Conservation (phyloP, 2,888 invertebrate genomes). For the Coleophora flavipennella region DNA sequence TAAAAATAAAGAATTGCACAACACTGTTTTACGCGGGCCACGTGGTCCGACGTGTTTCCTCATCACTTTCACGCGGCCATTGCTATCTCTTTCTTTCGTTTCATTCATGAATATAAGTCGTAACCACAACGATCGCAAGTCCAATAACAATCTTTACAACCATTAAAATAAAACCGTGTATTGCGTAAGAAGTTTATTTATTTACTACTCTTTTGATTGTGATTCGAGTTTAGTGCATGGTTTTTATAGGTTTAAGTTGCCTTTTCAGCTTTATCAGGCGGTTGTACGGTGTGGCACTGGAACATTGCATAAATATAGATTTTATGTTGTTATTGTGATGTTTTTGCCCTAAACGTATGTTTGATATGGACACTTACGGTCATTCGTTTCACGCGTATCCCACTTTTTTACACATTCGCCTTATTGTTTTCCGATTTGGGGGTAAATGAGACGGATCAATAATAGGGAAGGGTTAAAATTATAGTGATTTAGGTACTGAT, state of each 20-base stretch:
- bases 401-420: constrained; percentile 29
- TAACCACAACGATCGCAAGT: constrained; percentile 55
- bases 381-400: constrained; percentile 50
- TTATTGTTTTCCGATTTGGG: too few relatives aligned
- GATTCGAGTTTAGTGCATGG: constrained; percentile 68
- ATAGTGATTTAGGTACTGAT: constrained; percentile 3
- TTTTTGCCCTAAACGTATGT: constrained; percentile 65
- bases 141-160: constrained; percentile 66
- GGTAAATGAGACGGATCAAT: too few relatives aligned
- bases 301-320: constrained; percentile 71
- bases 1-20: constrained; percentile 45
- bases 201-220: constrained; percentile 62
- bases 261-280: constrained; percentile 74
- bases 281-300: constrained; percentile 69
- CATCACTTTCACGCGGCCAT: constrained; percentile 39
- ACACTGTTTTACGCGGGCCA: constrained; percentile 54
- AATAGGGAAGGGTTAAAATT: background rate
- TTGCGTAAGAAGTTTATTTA: constrained; percentile 63
- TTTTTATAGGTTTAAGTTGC: constrained; percentile 72
- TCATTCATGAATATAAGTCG: constrained; percentile 61
- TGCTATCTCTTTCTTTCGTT: constrained; percentile 44
- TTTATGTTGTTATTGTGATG: constrained; percentile 72
- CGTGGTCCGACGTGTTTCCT: constrained; percentile 56
- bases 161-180: constrained; percentile 64
- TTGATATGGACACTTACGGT: constrained; percentile 58